phyloP scores from a whole-genome alignment of 1,140 invertebrate genomes.

The Drosophila nigrodunni region DNA sequence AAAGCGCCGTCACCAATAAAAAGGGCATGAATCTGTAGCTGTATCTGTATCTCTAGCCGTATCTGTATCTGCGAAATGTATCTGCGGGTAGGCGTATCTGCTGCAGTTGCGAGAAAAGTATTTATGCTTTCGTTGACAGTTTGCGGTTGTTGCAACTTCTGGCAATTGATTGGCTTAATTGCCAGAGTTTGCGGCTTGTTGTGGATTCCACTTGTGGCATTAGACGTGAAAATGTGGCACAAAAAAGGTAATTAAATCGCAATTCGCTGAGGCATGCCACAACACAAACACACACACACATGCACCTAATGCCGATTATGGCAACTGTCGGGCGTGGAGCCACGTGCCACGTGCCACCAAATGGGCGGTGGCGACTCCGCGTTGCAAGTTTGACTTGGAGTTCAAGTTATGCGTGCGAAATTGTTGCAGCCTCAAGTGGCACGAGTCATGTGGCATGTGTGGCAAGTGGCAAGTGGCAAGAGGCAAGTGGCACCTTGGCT shows the following conservation, averaged over 20 bases:
- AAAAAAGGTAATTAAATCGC: conserved; percentile 49
- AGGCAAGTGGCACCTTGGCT: conserved; percentile 46
- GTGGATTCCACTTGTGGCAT: conserved; percentile 35
- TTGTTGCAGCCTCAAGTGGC: conserved; percentile 38
- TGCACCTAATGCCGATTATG: conserved; percentile 44
- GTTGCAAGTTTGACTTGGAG: conserved; percentile 15
- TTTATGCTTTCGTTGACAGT: conserved; percentile 50
- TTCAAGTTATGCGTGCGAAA: conserved; percentile 59
- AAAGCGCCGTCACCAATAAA: conserved; percentile 16
- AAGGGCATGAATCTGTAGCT: conserved; percentile 10
- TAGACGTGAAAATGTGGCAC: conserved; percentile 39
- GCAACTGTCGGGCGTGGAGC: conserved; percentile 39
- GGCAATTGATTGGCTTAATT: conserved; percentile 50
- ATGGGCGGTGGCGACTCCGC: conserved; percentile 25
- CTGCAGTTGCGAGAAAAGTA: conserved; percentile 24
- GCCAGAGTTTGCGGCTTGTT: conserved; percentile 14
- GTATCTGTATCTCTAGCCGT: conserved; percentile 10
- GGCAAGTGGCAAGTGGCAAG: conserved; percentile 2
- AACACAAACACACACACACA: conserved; percentile 1
- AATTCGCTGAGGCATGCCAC: conserved; percentile 32
- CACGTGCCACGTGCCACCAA: conserved; percentile 46
- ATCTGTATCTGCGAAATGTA: conserved; percentile 1
- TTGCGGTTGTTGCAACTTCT: conserved; percentile 12
- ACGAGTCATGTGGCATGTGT: background rate
- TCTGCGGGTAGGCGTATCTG: background rate